Conservation (phyloP, 2,888 invertebrate species). For the Nysson spinosus region DNA sequence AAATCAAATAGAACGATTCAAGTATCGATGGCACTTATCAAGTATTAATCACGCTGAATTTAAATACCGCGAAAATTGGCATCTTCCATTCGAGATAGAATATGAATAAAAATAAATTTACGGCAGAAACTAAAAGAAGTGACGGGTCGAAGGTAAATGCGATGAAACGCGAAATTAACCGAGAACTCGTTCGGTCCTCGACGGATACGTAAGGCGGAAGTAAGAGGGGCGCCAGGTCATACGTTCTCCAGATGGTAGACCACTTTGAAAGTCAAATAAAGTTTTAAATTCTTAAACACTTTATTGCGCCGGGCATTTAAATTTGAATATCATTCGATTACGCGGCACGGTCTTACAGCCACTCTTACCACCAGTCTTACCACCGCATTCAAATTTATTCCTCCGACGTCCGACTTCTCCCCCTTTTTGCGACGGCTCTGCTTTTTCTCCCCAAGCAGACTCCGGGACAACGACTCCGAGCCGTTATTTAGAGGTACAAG, state of each 20-base stretch:
- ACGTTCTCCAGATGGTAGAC: slow-evolving; percentile 27
- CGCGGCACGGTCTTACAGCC: slow-evolving; percentile 49
- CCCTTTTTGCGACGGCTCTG: background rate
- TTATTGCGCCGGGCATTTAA: slow-evolving; percentile 72
- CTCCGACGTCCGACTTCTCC: slow-evolving; percentile 34
- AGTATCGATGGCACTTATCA: no score
- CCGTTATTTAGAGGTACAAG: background rate
- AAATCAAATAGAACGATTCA: no score
- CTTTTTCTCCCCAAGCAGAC: background rate
- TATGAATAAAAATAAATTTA: no score
- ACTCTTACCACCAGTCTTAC: slow-evolving; percentile 13
- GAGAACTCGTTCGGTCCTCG: slow-evolving; percentile 41
- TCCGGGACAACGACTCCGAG: no score
- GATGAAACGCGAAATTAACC: slow-evolving; percentile 61
- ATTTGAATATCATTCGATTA: slow-evolving; percentile 75
- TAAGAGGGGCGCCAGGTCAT: slow-evolving; percentile 31
- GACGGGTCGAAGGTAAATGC: slow-evolving; percentile 42
- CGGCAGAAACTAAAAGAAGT: slow-evolving; percentile 27
- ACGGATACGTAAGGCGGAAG: slow-evolving; percentile 41
- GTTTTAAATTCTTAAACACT: slow-evolving; percentile 73
- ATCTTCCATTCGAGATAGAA: no score
- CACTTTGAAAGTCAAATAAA: slow-evolving; percentile 72
- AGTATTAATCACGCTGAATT: no score
- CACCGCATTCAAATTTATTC: slow-evolving; percentile 60
- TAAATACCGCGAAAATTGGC: no score